These are phyloP conservation scores for Chrysolina americana DNA, from an alignment of 2,888 invertebrate genomes.

Conservation along the genomic window DNA sequence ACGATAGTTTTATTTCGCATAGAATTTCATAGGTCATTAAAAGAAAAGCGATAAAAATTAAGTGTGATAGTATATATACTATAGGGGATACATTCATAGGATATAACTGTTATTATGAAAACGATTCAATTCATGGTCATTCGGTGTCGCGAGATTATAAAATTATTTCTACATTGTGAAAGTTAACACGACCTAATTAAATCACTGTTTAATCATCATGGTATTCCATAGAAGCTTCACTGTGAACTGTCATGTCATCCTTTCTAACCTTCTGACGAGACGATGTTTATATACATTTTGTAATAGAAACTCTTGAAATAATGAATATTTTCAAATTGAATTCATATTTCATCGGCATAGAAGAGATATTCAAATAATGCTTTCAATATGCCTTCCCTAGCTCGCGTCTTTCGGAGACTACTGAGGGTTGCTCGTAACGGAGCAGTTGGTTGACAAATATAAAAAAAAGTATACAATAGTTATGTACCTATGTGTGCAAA, in stretches of 20 bases:
- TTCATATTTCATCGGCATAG: no score
- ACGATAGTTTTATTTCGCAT: background rate
- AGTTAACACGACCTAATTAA: slow-evolving; percentile 13
- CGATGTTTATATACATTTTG: no score
- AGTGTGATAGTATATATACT: background rate
- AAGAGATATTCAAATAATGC: no score
- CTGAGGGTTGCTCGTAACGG: no score
- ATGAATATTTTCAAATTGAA: no score
- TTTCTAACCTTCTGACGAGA: background rate
- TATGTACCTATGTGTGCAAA: no score
- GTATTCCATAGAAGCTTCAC: background rate
- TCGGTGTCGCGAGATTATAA: background rate
- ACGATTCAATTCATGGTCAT: slow-evolving; percentile 15
- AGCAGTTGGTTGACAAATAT: no score
- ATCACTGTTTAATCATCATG: slow-evolving; percentile 6
- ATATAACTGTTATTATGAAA: slow-evolving; percentile 2
- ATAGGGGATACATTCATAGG: background rate
- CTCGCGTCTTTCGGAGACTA: no score
- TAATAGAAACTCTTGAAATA: no score
- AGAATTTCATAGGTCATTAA: slow-evolving; percentile 7
- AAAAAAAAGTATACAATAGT: no score
- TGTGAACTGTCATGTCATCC: background rate
- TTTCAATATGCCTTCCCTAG: no score
- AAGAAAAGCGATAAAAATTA: background rate
- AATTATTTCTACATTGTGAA: slow-evolving; percentile 14